Base-by-base conservation (phyloP, 2,113 vertebrate species). In the Cynopterus brachyotis region DNA sequence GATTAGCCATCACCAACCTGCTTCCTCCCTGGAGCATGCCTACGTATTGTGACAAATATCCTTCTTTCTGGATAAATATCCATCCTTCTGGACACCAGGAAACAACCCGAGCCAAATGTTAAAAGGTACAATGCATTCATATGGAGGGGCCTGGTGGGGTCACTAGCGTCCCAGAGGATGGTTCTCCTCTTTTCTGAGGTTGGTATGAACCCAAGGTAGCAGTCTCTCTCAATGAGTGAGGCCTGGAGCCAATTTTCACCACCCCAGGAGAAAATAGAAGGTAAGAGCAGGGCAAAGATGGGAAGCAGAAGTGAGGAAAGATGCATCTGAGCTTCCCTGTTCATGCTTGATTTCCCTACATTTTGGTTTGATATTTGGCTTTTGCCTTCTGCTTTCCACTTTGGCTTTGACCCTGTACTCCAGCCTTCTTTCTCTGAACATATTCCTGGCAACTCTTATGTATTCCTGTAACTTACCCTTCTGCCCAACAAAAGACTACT, bases 31-130 rank as follows among this genome's bases (percentile, higher is more conserved):
- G 69, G 57, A 93, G 50, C 13, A 94, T 16, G 79, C 57, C 79
- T 76, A 37, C 26, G 64, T n/a, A 64, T 35, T 82, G 40, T 96
- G 64, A 92, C n/a, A 84, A 94, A 86, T 79, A 32, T 35, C 64
- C 62, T 93, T 85, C 66, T 95, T 30, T 83, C 24, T 94, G 85
- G 69, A 90, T 72, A 10, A 96, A 78, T 64, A 89, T 40, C 81
- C 11, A 91, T 95, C 67, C 32, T 95, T 94, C 90, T 79, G 62
- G 8, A 92, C 35, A 94, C 47, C 84, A 95, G 70, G 70, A 96
- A 94, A 94, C 62, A 81, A 55, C 28, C 22, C 6, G 92, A 94
- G 32, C 64, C 87, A 92, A 89, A 89, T 0, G 37, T 59, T 28
- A 83, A 92, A 93, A 84, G 17, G 64, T 92, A 94, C 90, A 75